Conservation (phyloP, 1,140 invertebrate species). For the Penaeus vannamei region DNA sequence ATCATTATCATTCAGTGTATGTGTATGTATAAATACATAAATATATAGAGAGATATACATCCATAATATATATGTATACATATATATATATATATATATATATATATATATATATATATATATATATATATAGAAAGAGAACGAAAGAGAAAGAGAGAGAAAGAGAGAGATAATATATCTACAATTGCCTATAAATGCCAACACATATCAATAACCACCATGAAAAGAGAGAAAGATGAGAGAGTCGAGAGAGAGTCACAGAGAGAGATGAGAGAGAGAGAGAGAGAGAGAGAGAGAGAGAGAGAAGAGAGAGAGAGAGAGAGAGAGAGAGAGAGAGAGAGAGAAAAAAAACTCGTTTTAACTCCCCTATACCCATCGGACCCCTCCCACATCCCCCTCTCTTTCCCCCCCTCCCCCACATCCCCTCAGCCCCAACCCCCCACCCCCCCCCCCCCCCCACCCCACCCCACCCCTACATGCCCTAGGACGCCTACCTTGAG, state of each 20-base stretch:
- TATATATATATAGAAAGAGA: no score
- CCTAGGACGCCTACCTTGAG: conserved; percentile 92
- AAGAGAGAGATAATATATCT: no score
- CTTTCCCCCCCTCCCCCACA: background rate
- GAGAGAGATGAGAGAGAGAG: no score
- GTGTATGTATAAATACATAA: background rate
- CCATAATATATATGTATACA: conserved; percentile 24
- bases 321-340: no score
- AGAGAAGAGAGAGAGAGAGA: no score
- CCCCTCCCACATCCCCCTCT: background rate
- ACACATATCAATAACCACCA: no score
- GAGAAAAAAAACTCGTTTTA: no score
- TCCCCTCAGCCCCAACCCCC: background rate
- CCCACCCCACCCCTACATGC: background rate
- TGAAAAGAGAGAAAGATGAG: no score
- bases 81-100: conserved; percentile 46
- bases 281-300: no score
- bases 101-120: conserved; percentile 40
- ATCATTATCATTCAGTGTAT: background rate
- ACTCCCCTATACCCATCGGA: background rate
- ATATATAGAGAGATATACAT: conserved; percentile 26
- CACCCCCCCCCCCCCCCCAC: background rate
- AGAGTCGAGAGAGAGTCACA: no score
- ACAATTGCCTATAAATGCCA: no score
- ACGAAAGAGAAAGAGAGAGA: no score